Evolutionary conservation across 2,113 vertebrate genomes (phyloP).

Genomic region (Coreoperca whiteheadi): DNA sequence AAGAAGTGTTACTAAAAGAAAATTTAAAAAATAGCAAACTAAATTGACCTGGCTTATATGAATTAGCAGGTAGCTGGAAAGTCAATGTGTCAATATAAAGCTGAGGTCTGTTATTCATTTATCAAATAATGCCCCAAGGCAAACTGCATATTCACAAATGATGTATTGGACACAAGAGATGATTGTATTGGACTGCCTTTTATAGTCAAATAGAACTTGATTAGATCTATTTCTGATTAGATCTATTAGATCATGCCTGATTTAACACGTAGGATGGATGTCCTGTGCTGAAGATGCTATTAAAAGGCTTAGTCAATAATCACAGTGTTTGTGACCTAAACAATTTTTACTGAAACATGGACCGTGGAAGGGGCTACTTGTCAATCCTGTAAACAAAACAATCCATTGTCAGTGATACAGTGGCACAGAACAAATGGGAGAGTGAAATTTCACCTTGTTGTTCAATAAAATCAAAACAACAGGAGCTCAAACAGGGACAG

Average conservation of each 20-base stretch:
- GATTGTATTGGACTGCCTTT: conserved; percentile 21
- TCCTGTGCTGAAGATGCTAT: conserved; percentile 11
- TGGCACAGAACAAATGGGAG: conserved; percentile 40
- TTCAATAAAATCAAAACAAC: conserved; percentile 60
- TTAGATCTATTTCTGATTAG: conserved; percentile 26
- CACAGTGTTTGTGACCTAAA: conserved; percentile 40
- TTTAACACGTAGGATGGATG: conserved; percentile 15
- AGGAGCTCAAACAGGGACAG: conserved; percentile 30
- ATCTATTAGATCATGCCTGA: too few species aligned
- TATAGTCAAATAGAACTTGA: conserved; percentile 2
- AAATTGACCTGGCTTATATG: neutral
- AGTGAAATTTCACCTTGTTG: conserved; percentile 34
- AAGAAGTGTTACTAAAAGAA: neutral
- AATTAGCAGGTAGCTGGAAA: conserved; percentile 27
- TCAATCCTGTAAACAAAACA: conserved; percentile 52
- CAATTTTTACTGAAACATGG: conserved; percentile 37
- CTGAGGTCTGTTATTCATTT: conserved; percentile 23
- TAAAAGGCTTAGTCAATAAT: conserved; percentile 52
- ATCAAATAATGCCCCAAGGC: conserved; percentile 32
- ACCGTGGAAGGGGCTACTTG: conserved; percentile 43
- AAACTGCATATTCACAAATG: conserved; percentile 4
- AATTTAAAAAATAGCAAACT: neutral
- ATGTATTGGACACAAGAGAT: too few species aligned
- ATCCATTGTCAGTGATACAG: conserved; percentile 16
- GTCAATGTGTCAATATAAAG: conserved; percentile 30